Evolutionary conservation across 2,113 vertebrate genomes (phyloP).

Genomic region (Oreochromis niloticus): DNA sequence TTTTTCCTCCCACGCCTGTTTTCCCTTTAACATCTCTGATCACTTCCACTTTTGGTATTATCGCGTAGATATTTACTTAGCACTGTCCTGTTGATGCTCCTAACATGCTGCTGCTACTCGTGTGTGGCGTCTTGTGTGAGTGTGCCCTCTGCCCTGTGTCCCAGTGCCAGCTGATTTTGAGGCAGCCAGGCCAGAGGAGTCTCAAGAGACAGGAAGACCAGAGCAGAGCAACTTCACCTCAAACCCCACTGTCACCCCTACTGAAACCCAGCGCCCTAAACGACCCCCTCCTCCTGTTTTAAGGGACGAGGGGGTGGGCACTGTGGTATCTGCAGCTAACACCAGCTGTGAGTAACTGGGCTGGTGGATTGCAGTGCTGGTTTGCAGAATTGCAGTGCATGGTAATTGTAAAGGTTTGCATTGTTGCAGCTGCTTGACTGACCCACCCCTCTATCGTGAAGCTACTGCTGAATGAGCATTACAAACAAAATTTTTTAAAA

Average conservation of each 20-base stretch:
- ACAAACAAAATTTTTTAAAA: neutral
- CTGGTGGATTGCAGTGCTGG: slow-evolving; percentile 69
- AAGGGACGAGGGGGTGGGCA: slow-evolving; percentile 42
- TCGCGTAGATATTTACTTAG: neutral
- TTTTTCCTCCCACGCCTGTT: neutral
- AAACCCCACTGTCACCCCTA: slow-evolving; percentile 48
- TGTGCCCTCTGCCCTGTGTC: slow-evolving; percentile 68
- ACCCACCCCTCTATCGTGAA: slow-evolving; percentile 20
- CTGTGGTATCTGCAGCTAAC: slow-evolving; percentile 50
- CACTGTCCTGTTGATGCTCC: slow-evolving; percentile 25
- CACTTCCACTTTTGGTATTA: neutral
- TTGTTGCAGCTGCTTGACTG: slow-evolving; percentile 53
- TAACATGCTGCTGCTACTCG: slow-evolving; percentile 13
- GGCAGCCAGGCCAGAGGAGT: slow-evolving; percentile 61
- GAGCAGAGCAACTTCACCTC: slow-evolving; percentile 47
- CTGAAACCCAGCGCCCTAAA: slow-evolving; percentile 53
- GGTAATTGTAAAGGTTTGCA: slow-evolving; percentile 58
- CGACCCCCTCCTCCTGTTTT: slow-evolving; percentile 50
- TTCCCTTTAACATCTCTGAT: neutral
- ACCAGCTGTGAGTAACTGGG: slow-evolving; percentile 74
- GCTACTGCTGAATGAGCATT: slow-evolving; percentile 47
- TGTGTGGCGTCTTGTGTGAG: slow-evolving; percentile 55
- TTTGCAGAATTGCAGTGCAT: slow-evolving; percentile 68
- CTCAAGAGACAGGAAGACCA: slow-evolving; percentile 58
- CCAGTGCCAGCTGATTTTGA: slow-evolving; percentile 66